Base-by-base conservation (phyloP, 64 coral and sea anemone genomes). In the Platygyra sinensis region DNA sequence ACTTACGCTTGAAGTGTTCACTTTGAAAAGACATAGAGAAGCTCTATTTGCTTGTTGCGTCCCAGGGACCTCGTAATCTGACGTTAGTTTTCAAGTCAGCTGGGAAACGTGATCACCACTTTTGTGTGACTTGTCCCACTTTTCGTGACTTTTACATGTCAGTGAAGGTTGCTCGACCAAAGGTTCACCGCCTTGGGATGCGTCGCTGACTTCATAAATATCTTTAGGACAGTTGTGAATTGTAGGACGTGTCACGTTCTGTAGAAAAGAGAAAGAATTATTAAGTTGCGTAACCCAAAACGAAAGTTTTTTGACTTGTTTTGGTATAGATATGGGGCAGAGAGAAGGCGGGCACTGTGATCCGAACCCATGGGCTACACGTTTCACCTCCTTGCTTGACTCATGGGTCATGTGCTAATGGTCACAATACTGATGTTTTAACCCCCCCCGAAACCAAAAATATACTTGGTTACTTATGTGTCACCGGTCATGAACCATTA, bases 1-100 rank as follows among this genome's bases (percentile, higher is more conserved):
- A 85, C 89, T 46, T 80, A 92, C 90, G 57, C 63, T 72, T 87
- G 32, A n/a, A 92, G 74, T 22, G 30, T n/a, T 67, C 22, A 92
- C 90, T 4, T 29, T n/a, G 28, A 92, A 92, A 19, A n/a, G 6
- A 24, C 90, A 92, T n/a, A n/a, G n/a, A 5, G 31, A 7, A 2
- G 10, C 75, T 17, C 29, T 78, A 52, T 92, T 92, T 72, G 74
- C 74, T 16, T 60, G n/a, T 75, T 49, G 31, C 74, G 49, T 92
- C 90, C 27, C n/a, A n/a, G 22, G 9, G 24, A 74, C 90, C 1
- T 28, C 29, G 63, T 92, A n/a, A 92, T 29, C 11, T 33, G 9
- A 92, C 83, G 30, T 73, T 46, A 17, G 77, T n/a, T 82, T 32
- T 74, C 22, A 7, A 74, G 83, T n/a, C 30, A 87, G 46, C 8